Evolutionary conservation across 2,113 vertebrate species (phyloP).

Genomic region (Ciconia boyciana): DNA sequence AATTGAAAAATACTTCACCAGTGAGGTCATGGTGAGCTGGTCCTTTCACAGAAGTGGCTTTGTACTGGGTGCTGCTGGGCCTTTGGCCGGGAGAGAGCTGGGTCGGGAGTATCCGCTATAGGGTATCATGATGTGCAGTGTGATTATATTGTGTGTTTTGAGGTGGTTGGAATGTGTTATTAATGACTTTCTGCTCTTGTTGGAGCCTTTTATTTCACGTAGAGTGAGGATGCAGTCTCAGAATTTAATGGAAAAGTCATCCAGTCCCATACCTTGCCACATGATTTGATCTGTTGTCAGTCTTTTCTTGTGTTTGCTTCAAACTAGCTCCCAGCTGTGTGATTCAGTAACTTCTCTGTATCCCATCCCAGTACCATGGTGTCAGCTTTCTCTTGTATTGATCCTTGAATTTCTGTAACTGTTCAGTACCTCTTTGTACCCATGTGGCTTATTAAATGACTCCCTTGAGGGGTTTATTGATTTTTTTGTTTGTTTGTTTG

Average conservation of each 20-base stretch:
- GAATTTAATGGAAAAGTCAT: neutral
- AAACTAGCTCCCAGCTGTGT: neutral
- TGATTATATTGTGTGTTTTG: neutral
- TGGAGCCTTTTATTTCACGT: neutral
- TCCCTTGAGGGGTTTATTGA: neutral
- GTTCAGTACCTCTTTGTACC: neutral
- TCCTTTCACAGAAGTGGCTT: slow-evolving; percentile 19
- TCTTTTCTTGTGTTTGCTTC: neutral
- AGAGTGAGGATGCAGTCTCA: neutral
- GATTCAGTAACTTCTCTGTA: neutral
- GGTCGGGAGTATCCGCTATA: neutral
- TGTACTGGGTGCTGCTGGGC: neutral
- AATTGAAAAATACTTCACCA: slow-evolving; percentile 54
- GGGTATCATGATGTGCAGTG: neutral
- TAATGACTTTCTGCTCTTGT: neutral
- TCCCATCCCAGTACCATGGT: neutral
- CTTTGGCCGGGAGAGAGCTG: neutral
- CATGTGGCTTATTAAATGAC: neutral
- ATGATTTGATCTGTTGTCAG: neutral
- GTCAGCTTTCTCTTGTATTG: neutral
- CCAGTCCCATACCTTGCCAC: neutral
- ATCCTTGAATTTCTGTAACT: neutral
- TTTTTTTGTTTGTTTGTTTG: neutral
- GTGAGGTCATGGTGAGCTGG: slow-evolving; percentile 20
- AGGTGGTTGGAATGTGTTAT: neutral